Conservation (phyloP, 1,140 invertebrate species). For the Drosophila gunungcola region DNA sequence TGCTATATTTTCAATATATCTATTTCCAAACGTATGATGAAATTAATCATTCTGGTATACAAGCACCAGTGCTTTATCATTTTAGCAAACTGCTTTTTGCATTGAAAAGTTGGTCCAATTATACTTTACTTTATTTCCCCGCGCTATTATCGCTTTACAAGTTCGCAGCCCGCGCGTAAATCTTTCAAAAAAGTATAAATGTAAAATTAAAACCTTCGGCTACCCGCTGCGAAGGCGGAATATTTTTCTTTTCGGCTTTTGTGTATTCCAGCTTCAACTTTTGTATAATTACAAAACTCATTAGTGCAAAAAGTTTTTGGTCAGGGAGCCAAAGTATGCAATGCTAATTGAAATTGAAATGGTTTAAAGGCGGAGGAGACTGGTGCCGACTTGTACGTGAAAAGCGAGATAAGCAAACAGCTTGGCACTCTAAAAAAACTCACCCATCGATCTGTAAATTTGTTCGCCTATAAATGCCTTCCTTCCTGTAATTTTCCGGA, state of each 20-base stretch:
- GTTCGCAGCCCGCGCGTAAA: constrained; percentile 17
- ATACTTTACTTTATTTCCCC: neutral
- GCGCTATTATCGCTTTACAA: constrained; percentile 23
- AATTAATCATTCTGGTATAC: no score
- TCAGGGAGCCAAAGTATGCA: constrained; percentile 43
- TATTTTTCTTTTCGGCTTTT: constrained; percentile 36
- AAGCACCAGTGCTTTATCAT: neutral
- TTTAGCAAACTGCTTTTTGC: neutral
- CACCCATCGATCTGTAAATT: neutral
- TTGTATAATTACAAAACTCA: constrained; percentile 73
- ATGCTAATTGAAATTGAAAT: constrained; percentile 68
- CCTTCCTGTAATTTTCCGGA: neutral
- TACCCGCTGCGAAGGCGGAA: neutral
- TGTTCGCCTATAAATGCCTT: constrained; percentile 10
- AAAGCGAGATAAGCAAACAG: constrained; percentile 22
- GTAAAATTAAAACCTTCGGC: constrained; percentile 5
- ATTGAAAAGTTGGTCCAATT: constrained; percentile 3
- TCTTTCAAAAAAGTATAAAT: constrained; percentile 30
- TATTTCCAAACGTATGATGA: no score
- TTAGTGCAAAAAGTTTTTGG: constrained; percentile 47
- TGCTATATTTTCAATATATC: no score
- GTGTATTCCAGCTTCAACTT: constrained; percentile 60
- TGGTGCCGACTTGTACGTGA: constrained; percentile 6
- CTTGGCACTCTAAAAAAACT: neutral
- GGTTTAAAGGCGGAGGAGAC: neutral